These are phyloP conservation scores for Podotricha telesiphe DNA, from an alignment of 2,888 invertebrate genomes.

Conservation along the genomic window DNA sequence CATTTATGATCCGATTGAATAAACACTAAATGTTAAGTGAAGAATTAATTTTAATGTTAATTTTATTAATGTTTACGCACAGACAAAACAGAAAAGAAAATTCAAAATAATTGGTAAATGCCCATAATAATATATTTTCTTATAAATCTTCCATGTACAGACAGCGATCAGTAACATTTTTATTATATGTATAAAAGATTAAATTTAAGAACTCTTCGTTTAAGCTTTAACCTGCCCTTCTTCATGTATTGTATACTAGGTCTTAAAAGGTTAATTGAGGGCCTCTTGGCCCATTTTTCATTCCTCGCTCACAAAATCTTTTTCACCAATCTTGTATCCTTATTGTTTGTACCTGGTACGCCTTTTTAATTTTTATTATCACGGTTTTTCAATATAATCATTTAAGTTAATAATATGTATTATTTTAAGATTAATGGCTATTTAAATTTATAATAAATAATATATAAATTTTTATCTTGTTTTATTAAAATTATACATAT, in stretches of 20 bases:
- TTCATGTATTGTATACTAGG: slow-evolving; percentile 8
- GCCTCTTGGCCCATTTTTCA: slow-evolving; percentile 12
- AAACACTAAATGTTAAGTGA: too few relatives aligned
- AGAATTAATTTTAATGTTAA: too few relatives aligned
- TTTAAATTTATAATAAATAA: slow-evolving; percentile 22
- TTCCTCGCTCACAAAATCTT: slow-evolving; percentile 16
- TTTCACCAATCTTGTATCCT: slow-evolving; percentile 16
- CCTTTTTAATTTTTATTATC: slow-evolving; percentile 23
- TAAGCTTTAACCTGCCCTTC: background rate
- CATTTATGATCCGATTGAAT: too few relatives aligned
- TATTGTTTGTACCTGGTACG: slow-evolving; percentile 14
- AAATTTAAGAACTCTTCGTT: background rate
- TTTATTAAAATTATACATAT: slow-evolving; percentile 2
- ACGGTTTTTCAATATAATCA: slow-evolving; percentile 9
- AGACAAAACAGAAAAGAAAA: too few relatives aligned
- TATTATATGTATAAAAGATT: background rate
- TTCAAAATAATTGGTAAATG: too few relatives aligned
- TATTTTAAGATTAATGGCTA: slow-evolving; percentile 7
- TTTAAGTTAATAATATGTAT: slow-evolving; percentile 9
- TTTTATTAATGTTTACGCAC: too few relatives aligned
- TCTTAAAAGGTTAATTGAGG: slow-evolving; percentile 22
- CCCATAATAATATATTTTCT: too few relatives aligned
- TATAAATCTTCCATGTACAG: too few relatives aligned
- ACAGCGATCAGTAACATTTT: too few relatives aligned
- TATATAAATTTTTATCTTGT: background rate